Evolutionary conservation across 2,113 vertebrate genomes (phyloP).

Genomic region (Calyptomena viridis): DNA sequence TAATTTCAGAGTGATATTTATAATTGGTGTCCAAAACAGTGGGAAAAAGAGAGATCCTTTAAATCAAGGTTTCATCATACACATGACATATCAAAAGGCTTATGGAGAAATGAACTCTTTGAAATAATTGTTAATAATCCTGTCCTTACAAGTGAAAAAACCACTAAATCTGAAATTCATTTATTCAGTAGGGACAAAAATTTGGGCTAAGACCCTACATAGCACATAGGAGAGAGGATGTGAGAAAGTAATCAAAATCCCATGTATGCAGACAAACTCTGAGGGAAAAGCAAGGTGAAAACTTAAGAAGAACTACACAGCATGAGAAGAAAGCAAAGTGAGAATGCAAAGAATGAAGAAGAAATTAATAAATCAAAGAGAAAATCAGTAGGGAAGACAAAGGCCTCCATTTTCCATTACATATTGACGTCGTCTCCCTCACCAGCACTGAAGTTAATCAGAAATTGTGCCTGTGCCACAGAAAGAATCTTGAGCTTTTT

Average conservation of each 20-base stretch:
- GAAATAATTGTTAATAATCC: neutral
- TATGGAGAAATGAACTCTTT: neutral
- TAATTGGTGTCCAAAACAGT: neutral
- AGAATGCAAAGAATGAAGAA: neutral
- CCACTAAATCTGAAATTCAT: neutral
- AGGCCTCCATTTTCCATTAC: neutral
- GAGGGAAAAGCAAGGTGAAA: neutral
- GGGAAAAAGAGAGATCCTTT: neutral
- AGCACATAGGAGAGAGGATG: neutral
- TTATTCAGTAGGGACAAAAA: neutral
- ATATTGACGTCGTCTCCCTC: neutral
- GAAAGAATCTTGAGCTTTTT: neutral
- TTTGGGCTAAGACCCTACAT: neutral
- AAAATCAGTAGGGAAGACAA: neutral
- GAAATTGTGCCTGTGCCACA: neutral
- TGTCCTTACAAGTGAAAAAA: neutral
- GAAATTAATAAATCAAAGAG: neutral
- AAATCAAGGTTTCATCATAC: neutral
- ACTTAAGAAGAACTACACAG: neutral
- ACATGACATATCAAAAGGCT: neutral
- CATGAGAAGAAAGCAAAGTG: neutral
- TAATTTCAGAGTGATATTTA: neutral
- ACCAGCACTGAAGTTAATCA: neutral
- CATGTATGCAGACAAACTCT: neutral
- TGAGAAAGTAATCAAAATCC: neutral